Base-by-base conservation (phyloP, 2,797 vertebrate species). In the Gymnothorax reevesii region DNA sequence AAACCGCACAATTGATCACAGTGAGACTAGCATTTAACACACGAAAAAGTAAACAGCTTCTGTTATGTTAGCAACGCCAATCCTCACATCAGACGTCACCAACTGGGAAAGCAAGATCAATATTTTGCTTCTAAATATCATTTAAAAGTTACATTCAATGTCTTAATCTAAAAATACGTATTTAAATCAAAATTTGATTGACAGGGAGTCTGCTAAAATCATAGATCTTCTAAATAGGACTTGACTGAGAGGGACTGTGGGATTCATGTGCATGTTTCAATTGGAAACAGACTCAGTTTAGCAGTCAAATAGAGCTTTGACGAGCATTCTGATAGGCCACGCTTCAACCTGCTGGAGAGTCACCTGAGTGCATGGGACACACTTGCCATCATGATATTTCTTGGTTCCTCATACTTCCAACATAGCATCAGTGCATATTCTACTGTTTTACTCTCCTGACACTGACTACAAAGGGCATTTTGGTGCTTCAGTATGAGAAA, bases 21-120 rank as follows among this genome's bases (percentile, higher is more conserved):
- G 59, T 49, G 75, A 64, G 85, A 64, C 77, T 55, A 77, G 77
- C 59, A 60, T 27, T 55, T 66, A 54, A 52, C 77, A 80, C 75
- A 75, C 12, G 17, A 27, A 66, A 52, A 82, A 7, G 57, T 57
- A 82, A 86, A 82, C 75, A 66, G 52, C 22, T 82, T 62, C 25
- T 15, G 75, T 13, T 49, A 22, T 17, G 77, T 62, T 66, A 64
- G 60, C 59, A 55, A 42, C 57, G 49, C n/a, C 33, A 10, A 0
- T 2, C 25, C 27, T 13, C 59, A 20, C 17, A 33, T 33, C 57
- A 1, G n/a, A 42, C 59, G 59, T 60, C 75, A 49, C 4, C 80
- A 49, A n/a, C n/a, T 80, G 12, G 15, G 77, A 15, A 55, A 80
- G 17, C 17, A 27, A 20, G 73, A 42, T 6, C 2, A 6, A 3